phyloP scores from a whole-genome alignment of 1,140 invertebrate species.

The Drosophila asahinai region DNA sequence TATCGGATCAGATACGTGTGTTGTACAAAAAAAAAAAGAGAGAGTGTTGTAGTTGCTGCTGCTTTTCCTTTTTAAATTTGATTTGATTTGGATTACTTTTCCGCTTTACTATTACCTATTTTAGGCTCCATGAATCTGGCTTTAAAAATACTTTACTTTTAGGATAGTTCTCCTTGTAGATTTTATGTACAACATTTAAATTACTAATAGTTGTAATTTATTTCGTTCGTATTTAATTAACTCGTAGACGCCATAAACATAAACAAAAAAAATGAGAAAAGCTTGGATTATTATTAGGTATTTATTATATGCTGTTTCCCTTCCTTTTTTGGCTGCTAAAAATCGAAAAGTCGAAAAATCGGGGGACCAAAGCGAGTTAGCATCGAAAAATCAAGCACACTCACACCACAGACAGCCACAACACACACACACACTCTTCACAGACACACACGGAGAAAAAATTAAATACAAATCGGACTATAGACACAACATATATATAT shows the following conservation, averaged over 20 bases:
- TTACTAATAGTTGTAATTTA: conserved; percentile 69
- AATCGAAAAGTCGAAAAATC: no score
- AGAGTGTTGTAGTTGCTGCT: background rate
- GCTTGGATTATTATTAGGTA: conserved; percentile 10
- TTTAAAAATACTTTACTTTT: conserved; percentile 67
- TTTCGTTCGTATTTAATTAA: conserved; percentile 32
- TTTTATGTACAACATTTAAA: conserved; percentile 80
- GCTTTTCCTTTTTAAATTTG: conserved; percentile 24
- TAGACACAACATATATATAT: conserved; percentile 34
- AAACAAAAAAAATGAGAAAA: background rate
- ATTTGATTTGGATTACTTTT: conserved; percentile 40
- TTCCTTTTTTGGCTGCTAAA: background rate
- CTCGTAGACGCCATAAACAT: conserved; percentile 8
- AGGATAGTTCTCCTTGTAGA: conserved; percentile 52
- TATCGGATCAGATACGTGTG: conserved; percentile 29
- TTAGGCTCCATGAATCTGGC: conserved; percentile 50
- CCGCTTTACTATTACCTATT: conserved; percentile 30
- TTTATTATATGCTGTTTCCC: conserved; percentile 6
- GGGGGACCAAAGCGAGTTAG: background rate
- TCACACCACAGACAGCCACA: background rate
- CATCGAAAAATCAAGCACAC: background rate
- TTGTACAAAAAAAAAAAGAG: conserved; percentile 35
- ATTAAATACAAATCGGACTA: conserved; percentile 20
- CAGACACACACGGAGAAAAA: conserved; percentile 11
- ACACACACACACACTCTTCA: conserved; percentile 6